A percentile compares a stretch with the other conserved stretches of the same genome.
Conservation (phyloP, 1,140 invertebrate species). For the Fopius arisanus region DNA sequence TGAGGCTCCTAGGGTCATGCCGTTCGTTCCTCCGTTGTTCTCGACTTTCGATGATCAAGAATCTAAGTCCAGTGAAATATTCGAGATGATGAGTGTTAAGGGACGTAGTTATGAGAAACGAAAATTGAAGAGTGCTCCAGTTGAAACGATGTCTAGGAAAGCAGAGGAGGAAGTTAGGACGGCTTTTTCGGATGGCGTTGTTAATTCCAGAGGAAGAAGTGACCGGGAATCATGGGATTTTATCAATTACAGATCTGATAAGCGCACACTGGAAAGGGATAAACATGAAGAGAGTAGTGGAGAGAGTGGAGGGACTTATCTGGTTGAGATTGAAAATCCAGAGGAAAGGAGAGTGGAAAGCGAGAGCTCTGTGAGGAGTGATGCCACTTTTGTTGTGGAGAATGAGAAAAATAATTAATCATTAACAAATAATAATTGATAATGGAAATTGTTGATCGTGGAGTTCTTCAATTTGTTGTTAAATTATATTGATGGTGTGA, state of each 20-base stretch:
- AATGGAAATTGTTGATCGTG: too few species aligned
- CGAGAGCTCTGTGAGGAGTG: slow-evolving; percentile 45
- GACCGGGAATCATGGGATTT: slow-evolving; percentile 26
- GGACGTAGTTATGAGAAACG: not conserved
- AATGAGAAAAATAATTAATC: slow-evolving; percentile 40
- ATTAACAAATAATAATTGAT: slow-evolving; percentile 45
- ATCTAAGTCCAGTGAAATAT: not conserved
- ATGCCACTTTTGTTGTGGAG: slow-evolving; percentile 55
- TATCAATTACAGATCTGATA: too few species aligned
- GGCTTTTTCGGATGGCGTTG: slow-evolving; percentile 39
- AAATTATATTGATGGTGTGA: too few species aligned
- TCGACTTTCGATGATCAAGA: slow-evolving; percentile 17
- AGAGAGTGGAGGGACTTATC: slow-evolving; percentile 51
- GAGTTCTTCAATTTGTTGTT: too few species aligned
- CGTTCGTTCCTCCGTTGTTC: slow-evolving; percentile 13
- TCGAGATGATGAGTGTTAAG: slow-evolving; percentile 18
- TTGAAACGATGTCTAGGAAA: not conserved
- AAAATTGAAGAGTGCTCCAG: slow-evolving; percentile 37
- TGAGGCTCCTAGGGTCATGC: not conserved
- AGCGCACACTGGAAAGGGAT: slow-evolving; percentile 19
- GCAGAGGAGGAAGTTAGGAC: slow-evolving; percentile 32
- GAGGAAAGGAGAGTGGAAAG: slow-evolving; percentile 33
- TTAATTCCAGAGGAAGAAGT: not conserved
- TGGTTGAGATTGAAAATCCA: slow-evolving; percentile 44
- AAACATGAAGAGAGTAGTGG: slow-evolving; percentile 21